Percentiles rank a stretch among this genome's conserved stretches.
These are phyloP conservation scores for Euzetes globulus DNA, from an alignment of 2,888 invertebrate species.

Conservation along the genomic window DNA sequence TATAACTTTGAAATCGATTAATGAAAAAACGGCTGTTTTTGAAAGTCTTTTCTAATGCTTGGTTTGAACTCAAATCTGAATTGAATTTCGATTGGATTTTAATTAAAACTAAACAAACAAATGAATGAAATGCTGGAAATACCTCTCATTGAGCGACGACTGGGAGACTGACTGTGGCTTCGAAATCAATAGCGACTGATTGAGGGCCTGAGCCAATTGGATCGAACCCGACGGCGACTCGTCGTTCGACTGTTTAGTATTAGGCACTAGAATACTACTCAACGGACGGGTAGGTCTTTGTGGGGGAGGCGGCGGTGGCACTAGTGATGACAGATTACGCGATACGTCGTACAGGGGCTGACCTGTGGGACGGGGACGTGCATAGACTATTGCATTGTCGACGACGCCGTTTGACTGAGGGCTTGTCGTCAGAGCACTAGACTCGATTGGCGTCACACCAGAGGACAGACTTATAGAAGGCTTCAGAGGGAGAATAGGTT, in stretches of 20 bases:
- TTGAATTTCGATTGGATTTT: too few relatives aligned
- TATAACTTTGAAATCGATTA: too few relatives aligned
- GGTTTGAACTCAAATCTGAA: too few relatives aligned
- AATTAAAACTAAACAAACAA: neutral
- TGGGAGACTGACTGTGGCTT: slow-evolving; percentile 14
- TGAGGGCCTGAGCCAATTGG: slow-evolving; percentile 10
- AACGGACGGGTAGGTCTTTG: slow-evolving; percentile 37
- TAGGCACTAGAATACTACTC: slow-evolving; percentile 36
- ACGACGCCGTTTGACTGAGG: neutral
- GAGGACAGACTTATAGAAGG: neutral
- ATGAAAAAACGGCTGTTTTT: too few relatives aligned
- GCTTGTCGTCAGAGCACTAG: neutral
- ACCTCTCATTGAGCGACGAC: slow-evolving; percentile 20
- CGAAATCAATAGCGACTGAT: slow-evolving; percentile 3
- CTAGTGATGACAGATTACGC: neutral
- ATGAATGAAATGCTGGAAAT: neutral
- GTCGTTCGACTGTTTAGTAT: neutral
- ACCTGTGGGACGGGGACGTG: slow-evolving; percentile 29
- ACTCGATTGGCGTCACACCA: neutral
- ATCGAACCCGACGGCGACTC: neutral
- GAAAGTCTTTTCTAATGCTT: too few relatives aligned
- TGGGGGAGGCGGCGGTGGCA: slow-evolving; percentile 37
- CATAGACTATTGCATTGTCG: slow-evolving; percentile 22
- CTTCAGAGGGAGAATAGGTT: slow-evolving; percentile 31
- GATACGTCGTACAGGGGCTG: neutral